phyloP scores from a whole-genome alignment of 2,113 vertebrate species.

The Lichenostomus cassidix region DNA sequence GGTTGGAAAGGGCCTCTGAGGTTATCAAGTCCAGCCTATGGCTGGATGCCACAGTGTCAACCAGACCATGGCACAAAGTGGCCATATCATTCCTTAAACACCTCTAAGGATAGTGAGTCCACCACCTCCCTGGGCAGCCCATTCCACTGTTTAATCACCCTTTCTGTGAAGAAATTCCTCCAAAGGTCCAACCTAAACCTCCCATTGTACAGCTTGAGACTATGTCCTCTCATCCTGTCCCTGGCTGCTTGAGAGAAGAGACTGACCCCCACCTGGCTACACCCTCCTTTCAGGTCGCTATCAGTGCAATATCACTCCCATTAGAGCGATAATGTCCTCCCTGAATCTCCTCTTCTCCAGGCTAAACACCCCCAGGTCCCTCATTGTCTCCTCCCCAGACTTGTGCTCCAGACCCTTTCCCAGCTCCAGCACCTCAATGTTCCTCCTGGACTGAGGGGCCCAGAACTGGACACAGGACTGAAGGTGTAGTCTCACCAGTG shows the following conservation, averaged over 20 bases:
- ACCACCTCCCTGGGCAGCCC: background rate
- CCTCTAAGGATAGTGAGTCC: background rate
- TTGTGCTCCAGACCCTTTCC: background rate
- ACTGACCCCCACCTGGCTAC: too few relatives aligned
- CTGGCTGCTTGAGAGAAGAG: background rate
- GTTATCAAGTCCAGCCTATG: background rate
- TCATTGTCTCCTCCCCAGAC: background rate
- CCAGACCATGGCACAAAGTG: background rate
- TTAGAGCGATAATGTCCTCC: background rate
- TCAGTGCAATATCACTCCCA: background rate
- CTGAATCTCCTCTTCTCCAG: background rate
- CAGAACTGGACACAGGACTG: background rate
- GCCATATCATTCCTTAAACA: background rate
- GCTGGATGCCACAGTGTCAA: fast-evolving
- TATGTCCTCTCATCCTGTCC: background rate
- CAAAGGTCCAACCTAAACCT: background rate
- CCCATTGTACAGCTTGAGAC: background rate
- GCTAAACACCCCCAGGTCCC: background rate
- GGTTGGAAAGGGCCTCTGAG: background rate
- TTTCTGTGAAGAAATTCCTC: background rate
- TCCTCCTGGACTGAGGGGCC: background rate
- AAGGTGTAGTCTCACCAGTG: background rate
- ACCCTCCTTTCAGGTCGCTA: background rate
- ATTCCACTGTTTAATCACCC: background rate
- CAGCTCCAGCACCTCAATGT: background rate